Evolutionary conservation across 2,888 invertebrate genomes (phyloP), one percentile per base, ranked within the genome.

Genomic region (Lepidochrysops patricia): DNA sequence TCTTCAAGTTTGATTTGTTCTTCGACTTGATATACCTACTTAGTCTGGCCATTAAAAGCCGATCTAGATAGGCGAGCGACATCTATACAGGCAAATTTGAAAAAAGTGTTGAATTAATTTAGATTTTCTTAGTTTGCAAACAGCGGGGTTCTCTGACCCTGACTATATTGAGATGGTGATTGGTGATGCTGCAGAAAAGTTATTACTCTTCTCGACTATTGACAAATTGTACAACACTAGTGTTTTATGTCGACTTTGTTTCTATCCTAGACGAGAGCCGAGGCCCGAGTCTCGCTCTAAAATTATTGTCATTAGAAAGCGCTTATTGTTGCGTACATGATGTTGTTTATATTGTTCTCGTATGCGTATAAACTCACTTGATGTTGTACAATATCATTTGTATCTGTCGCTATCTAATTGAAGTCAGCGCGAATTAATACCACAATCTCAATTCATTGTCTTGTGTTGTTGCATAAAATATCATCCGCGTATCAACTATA

Each of bases 231-330:
- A 15, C 15, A 13, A 2, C 3, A 4, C 12, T n/a, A 35, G 34
- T 4, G n/a, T 35, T 9, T 1, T 35, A 35, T 4, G 5, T 13
- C 12, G n/a, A 2, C 6, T 43, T 43, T 43, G 9, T 2, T 19
- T 43, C 43, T 19, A 9, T 19, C 19, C 1, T 7, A 19, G 15
- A 6, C 19, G 43, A 43, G n/a, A n/a, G n/a, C n/a, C n/a, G n/a
- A n/a, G n/a, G n/a, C n/a, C n/a, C n/a, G n/a, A n/a, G 15, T 6
- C 43, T 19, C n/a, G 27, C 3, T 52, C 19, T 32, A 32, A 54
- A 19, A 12, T 32, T 32, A 32, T 54, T 32, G 54, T 54, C 23
- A 54, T 54, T 54, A 54, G 54, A 54, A 54, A 54, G 29, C 4
- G 15, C 9, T 32, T 54, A 32, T 32, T 54, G 32, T 54, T 54